Evolutionary conservation across 35 echinoderm and acorn worm genomes (phyloP).

Genomic region (Hemicentrotus pulcherrimus): DNA sequence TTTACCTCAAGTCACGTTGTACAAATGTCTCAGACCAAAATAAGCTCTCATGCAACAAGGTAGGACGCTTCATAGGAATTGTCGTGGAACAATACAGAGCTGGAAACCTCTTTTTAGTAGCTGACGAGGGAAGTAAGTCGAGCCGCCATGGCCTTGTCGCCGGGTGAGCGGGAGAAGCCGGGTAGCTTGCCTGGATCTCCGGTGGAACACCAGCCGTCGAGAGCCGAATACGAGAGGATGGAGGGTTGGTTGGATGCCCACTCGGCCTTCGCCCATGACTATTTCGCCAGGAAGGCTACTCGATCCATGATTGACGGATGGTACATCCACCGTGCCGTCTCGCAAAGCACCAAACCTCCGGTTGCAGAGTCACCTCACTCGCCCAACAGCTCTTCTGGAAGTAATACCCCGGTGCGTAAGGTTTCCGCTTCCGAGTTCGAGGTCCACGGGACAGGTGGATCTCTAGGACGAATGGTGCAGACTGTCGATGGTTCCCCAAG

Average conservation of each 20-base stretch:
- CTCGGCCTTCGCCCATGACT: constrained; percentile 92
- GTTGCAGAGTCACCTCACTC: constrained; percentile 84
- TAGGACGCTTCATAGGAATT: constrained; percentile 11
- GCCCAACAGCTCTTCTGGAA: constrained; percentile 95
- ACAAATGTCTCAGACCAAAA: constrained; percentile 13
- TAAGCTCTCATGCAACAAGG: constrained; percentile 32
- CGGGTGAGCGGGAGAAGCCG: constrained; percentile 47
- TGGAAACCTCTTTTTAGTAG: constrained; percentile 21
- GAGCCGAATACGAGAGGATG: constrained; percentile 81
- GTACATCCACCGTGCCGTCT: constrained; percentile 95
- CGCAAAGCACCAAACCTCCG: constrained; percentile 82
- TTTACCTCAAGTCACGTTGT: not conserved
- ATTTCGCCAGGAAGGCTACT: constrained; percentile 97
- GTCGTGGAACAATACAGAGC: constrained; percentile 21
- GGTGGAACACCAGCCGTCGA: constrained; percentile 51
- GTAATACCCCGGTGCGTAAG: constrained; percentile 96
- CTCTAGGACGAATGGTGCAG: constrained; percentile 91
- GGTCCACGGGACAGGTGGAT: constrained; percentile 85
- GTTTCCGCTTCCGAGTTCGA: constrained; percentile 99
- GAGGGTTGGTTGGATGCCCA: constrained; percentile 95
- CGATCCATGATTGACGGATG: constrained; percentile 98
- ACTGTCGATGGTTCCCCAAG: constrained; percentile 96
- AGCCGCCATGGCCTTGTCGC: constrained; percentile 53
- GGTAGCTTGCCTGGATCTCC: constrained; percentile 41
- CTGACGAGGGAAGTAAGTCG: not conserved